phyloP scores from a whole-genome alignment of 2,888 invertebrate genomes.

The Zygothrica quintamaculata region DNA sequence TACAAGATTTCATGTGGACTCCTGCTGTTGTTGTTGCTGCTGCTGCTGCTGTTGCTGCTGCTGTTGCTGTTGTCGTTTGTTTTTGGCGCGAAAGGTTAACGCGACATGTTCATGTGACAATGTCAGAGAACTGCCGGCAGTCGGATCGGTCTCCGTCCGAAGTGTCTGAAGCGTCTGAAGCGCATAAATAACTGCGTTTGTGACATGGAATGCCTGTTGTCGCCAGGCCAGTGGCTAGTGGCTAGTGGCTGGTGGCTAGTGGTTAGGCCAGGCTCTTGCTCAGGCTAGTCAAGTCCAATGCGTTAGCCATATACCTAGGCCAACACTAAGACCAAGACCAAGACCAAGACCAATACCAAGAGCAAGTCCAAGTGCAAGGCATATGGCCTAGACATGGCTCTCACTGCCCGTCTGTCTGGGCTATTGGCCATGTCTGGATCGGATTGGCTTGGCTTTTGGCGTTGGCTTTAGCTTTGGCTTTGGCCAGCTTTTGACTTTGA shows the following conservation, averaged over 20 bases:
- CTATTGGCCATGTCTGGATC: slow-evolving; percentile 75
- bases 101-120: slow-evolving; percentile 81
- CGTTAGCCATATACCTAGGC: slow-evolving; percentile 30
- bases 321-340: no score
- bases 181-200: slow-evolving; percentile 81
- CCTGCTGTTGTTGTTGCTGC: slow-evolving; percentile 35
- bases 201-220: slow-evolving; percentile 69
- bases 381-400: slow-evolving; percentile 56
- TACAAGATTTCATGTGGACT: slow-evolving; percentile 46
- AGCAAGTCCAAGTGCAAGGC: slow-evolving; percentile 22
- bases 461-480: slow-evolving; percentile 24
- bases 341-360: slow-evolving; percentile 53
- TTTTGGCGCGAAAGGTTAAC: slow-evolving; percentile 74
- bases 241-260: not conserved
- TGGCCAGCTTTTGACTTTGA: slow-evolving; percentile 23
- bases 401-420: slow-evolving; percentile 66
- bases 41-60: slow-evolving; percentile 21
- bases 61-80: slow-evolving; percentile 38
- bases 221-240: slow-evolving; percentile 26
- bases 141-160: slow-evolving; percentile 36
- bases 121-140: slow-evolving; percentile 76
- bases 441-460: slow-evolving; percentile 56
- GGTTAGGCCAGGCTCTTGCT: slow-evolving; percentile 8
- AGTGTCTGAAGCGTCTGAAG: slow-evolving; percentile 56
- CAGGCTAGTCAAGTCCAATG: not conserved